A percentile compares a stretch with the other conserved stretches of the same genome.
Conservation (phyloP, 2,113 vertebrate species). For the Campylorhamphus procurvoides region DNA sequence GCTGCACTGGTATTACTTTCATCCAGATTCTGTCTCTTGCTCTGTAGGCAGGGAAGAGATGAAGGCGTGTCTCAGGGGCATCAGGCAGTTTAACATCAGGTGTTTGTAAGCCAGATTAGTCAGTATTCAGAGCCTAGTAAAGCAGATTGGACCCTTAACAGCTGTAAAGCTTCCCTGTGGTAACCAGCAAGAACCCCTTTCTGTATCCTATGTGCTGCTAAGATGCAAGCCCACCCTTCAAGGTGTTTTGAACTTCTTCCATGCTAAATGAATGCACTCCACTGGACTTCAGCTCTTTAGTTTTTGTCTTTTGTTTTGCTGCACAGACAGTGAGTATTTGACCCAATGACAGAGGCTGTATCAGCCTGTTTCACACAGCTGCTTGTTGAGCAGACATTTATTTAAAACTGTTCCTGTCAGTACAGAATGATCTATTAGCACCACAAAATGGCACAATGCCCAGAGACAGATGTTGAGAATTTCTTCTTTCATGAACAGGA, state of each 20-base stretch:
- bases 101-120: not conserved
- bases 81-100: not conserved
- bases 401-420: slow-evolving; percentile 18
- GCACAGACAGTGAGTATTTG: not conserved
- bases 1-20: not conserved
- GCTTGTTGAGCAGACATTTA: not conserved
- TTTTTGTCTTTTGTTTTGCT: not conserved
- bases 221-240: not conserved
- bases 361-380: not conserved
- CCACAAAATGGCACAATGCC: slow-evolving; percentile 33
- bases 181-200: not conserved
- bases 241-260: not conserved
- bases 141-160: not conserved
- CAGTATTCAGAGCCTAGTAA: not conserved
- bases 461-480: slow-evolving; percentile 32
- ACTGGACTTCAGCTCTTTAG: not conserved
- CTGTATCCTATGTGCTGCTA: not conserved
- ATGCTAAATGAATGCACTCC: not conserved
- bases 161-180: not conserved
- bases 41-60: not conserved
- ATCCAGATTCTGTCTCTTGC: not conserved
- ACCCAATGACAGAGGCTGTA: not conserved
- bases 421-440: slow-evolving; percentile 38
- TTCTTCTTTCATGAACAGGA: slow-evolving; percentile 30
- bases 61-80: not conserved